phyloP scores from a whole-genome alignment of 2,888 invertebrate genomes.

The Andrena dorsata region DNA sequence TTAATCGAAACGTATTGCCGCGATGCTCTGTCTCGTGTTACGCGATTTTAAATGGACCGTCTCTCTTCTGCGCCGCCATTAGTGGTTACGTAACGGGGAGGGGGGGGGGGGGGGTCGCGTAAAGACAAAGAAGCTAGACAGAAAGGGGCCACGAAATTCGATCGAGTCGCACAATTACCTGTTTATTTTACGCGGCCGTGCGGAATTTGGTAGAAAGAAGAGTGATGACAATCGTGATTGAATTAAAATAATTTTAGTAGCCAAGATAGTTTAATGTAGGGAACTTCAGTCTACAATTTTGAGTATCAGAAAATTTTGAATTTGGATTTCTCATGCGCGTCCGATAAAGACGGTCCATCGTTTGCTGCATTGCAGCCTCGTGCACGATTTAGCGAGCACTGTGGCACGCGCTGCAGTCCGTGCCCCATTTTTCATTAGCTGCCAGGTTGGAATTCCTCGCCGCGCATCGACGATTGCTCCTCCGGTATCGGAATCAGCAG shows the following conservation, averaged over 20 bases:
- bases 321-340: too few species aligned
- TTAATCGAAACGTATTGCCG: constrained; percentile 32
- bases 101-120: not conserved
- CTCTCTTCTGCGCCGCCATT: not conserved
- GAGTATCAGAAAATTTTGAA: too few species aligned
- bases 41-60: constrained; percentile 21
- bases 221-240: too few species aligned
- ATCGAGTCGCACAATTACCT: too few species aligned
- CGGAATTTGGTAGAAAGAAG: too few species aligned
- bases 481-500: constrained; percentile 6
- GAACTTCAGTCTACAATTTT: too few species aligned
- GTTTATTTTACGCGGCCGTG: too few species aligned
- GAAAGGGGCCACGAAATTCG: too few species aligned
- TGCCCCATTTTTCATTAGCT: constrained; percentile 2
- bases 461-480: constrained; percentile 46
- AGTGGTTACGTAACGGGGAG: not conserved
- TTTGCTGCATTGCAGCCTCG: too few species aligned
- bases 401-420: not conserved
- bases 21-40: constrained; percentile 6
- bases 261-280: too few species aligned
- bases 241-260: too few species aligned
- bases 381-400: constrained; percentile 13
- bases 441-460: constrained; percentile 17
- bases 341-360: too few species aligned
- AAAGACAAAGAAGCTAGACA: not conserved